A percentile compares a stretch with the other conserved stretches of the same genome.
Conservation (phyloP, 2,888 invertebrate genomes). For the Thereva nobilitata region DNA sequence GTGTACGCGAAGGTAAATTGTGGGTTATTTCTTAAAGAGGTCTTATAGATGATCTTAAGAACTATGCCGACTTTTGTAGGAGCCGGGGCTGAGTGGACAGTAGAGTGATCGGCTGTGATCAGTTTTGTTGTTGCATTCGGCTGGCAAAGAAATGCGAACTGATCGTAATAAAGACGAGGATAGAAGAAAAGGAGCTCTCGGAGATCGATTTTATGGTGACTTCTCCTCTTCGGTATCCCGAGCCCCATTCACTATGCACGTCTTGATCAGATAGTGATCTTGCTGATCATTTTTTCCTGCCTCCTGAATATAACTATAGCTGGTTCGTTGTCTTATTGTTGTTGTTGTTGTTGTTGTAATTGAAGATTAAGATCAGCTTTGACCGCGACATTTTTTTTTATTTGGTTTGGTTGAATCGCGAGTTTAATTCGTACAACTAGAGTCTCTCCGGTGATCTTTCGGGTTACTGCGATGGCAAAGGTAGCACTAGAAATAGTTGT, state of each 20-base stretch:
- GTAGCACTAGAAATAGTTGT: constrained; percentile 11
- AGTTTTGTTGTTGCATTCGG: not conserved
- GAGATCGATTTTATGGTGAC: constrained; percentile 29
- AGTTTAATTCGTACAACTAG: constrained; percentile 25
- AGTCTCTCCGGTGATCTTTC: constrained; percentile 21
- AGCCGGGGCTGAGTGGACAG: constrained; percentile 12
- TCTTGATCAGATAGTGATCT: constrained; percentile 35
- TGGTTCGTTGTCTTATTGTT: constrained; percentile 27
- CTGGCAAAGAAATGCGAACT: constrained; percentile 15
- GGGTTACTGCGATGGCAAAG: constrained; percentile 18
- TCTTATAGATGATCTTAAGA: constrained; percentile 7
- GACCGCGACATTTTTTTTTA: constrained; percentile 37
- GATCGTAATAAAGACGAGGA: constrained; percentile 27
- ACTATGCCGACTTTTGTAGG: constrained; percentile 18
- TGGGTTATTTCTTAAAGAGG: not conserved
- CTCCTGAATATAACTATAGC: constrained; percentile 19
- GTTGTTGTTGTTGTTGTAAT: constrained; percentile 31
- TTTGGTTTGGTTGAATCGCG: constrained; percentile 18
- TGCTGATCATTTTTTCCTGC: constrained; percentile 23
- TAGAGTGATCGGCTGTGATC: constrained; percentile 17
- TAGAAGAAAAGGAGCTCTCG: constrained; percentile 19
- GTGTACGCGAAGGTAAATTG: not conserved
- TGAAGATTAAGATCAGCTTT: constrained; percentile 37
- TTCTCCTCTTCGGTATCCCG: constrained; percentile 6
- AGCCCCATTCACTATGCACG: constrained; percentile 26